These are phyloP conservation scores for Brotula barbata DNA, from an alignment of 2,797 vertebrate genomes.

Conservation along the genomic window DNA sequence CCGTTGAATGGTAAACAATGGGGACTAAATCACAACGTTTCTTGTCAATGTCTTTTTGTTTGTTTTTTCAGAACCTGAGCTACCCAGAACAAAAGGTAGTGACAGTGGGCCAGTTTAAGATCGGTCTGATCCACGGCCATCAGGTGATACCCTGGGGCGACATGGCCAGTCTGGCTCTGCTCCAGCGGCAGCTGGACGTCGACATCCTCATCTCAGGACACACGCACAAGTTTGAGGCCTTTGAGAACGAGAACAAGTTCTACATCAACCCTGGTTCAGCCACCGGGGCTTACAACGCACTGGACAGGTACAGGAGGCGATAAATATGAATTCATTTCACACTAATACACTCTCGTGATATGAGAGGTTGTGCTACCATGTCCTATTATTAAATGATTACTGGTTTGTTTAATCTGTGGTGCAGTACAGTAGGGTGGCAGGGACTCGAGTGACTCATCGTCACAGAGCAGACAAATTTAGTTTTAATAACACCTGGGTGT, in stretches of 20 bases:
- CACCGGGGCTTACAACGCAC: slow-evolving; percentile 94
- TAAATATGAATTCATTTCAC: no score
- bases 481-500: no score
- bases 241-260: slow-evolving; percentile 99
- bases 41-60: no score
- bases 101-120: slow-evolving; percentile 98
- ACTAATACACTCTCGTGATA: no score
- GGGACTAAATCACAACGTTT: no score
- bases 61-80: slow-evolving; percentile 87
- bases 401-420: no score
- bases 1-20: no score
- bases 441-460: no score
- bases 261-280: slow-evolving; percentile 99
- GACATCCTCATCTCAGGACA: slow-evolving; percentile 99
- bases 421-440: no score
- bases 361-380: no score
- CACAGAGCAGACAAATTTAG: no score
- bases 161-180: slow-evolving; percentile 93
- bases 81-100: slow-evolving; percentile 99
- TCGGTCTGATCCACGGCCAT: slow-evolving; percentile 97
- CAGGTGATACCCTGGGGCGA: slow-evolving; percentile 99
- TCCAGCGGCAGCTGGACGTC: slow-evolving; percentile 96
- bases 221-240: slow-evolving; percentile 98
- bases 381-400: no score
- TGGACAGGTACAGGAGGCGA: slow-evolving; percentile 86